Conservation (phyloP, 2,113 vertebrate genomes). For the Athene noctua region DNA sequence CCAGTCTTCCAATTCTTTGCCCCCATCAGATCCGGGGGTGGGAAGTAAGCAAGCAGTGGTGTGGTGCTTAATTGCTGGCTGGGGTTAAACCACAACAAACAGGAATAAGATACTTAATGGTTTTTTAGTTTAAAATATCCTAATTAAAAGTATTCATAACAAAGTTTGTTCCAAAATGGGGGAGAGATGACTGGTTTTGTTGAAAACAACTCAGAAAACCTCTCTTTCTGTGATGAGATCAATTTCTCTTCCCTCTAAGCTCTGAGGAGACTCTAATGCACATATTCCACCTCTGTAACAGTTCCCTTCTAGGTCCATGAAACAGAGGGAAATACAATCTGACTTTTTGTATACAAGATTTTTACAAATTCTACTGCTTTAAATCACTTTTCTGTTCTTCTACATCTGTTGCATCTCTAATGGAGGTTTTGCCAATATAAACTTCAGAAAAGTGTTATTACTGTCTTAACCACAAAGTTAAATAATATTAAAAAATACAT, state of each 20-base stretch:
- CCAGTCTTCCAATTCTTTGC: neutral
- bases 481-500: neutral
- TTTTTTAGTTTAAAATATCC: neutral
- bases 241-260: neutral
- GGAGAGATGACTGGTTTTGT: neutral
- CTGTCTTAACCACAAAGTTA: neutral
- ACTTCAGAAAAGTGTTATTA: neutral
- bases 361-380: neutral
- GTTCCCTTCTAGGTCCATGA: neutral
- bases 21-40: too few species aligned
- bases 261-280: neutral
- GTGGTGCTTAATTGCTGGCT: neutral
- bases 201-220: neutral
- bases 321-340: neutral
- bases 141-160: neutral
- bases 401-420: neutral
- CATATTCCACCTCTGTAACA: neutral
- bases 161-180: neutral
- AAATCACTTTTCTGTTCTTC: neutral
- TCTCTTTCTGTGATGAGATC: neutral
- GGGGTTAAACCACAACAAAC: neutral
- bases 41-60: accelerated
- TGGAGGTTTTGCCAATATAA: neutral
- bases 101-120: neutral
- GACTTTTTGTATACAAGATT: neutral